Conservation (phyloP, 2,888 invertebrate species). For the Diarsia dahlii region DNA sequence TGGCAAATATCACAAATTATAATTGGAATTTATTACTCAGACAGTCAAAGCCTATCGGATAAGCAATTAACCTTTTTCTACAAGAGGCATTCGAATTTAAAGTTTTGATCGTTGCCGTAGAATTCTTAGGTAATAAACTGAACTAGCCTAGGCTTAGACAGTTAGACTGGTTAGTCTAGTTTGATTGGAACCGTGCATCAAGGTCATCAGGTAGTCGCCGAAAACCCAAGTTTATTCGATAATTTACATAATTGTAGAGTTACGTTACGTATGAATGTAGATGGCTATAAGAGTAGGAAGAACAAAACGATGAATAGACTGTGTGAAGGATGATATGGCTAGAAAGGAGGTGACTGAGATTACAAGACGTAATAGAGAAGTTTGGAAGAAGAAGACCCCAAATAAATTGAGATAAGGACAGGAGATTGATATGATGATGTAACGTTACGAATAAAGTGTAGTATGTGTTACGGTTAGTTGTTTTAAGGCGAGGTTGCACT, state of each 20-base stretch:
- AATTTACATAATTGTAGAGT: constrained; percentile 11
- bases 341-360: too few species aligned
- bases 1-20: background rate
- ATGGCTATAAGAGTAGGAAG: too few species aligned
- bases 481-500: too few species aligned
- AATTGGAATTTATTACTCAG: constrained; percentile 3
- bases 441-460: too few species aligned
- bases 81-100: constrained; percentile 14
- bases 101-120: constrained; percentile 13
- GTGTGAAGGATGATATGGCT: too few species aligned
- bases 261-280: background rate
- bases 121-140: constrained; percentile 29
- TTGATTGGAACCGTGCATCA: constrained; percentile 24
- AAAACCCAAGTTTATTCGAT: constrained; percentile 28
- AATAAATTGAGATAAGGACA: too few species aligned
- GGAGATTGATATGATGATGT: too few species aligned
- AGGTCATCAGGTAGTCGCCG: constrained; percentile 47
- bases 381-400: too few species aligned
- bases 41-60: constrained; percentile 2
- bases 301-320: too few species aligned
- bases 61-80: constrained; percentile 26
- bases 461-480: too few species aligned
- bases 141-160: constrained; percentile 40
- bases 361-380: too few species aligned
- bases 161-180: constrained; percentile 49